Evolutionary conservation across 1,140 invertebrate species (phyloP).

Genomic region (Heliothis subflexa): DNA sequence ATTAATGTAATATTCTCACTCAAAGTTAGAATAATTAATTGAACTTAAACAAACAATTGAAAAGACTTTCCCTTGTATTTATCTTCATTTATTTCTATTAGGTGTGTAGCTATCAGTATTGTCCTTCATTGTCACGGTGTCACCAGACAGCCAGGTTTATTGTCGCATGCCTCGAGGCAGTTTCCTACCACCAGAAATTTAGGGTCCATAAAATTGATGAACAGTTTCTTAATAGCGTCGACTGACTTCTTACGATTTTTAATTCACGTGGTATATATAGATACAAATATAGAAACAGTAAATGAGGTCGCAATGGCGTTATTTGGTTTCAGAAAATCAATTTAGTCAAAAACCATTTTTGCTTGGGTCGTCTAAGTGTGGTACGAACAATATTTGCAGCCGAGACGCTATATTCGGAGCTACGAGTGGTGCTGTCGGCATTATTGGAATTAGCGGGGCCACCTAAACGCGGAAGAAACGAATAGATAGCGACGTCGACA

Average conservation of each 20-base stretch:
- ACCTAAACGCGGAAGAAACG: slow-evolving; percentile 56
- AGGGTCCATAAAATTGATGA: slow-evolving; percentile 80
- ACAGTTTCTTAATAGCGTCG: slow-evolving; percentile 71
- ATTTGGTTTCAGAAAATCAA: slow-evolving; percentile 62
- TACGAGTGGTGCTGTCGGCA: slow-evolving; percentile 62
- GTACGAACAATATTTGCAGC: slow-evolving; percentile 75
- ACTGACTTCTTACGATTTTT: slow-evolving; percentile 57
- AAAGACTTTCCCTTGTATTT: slow-evolving; percentile 3
- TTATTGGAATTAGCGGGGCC: slow-evolving; percentile 71
- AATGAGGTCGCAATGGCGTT: slow-evolving; percentile 49
- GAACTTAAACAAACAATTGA: slow-evolving; percentile 18
- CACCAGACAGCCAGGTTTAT: slow-evolving; percentile 70
- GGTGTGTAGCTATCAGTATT: slow-evolving; percentile 55
- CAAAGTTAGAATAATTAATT: slow-evolving; percentile 7
- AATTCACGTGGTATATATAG: slow-evolving; percentile 44
- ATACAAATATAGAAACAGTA: slow-evolving; percentile 33
- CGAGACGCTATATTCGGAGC: slow-evolving; percentile 68
- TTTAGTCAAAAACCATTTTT: slow-evolving; percentile 74
- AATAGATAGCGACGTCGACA: slow-evolving; percentile 36
- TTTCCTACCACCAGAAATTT: slow-evolving; percentile 77
- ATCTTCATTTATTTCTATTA: slow-evolving; percentile 54
- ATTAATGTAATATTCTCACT: background rate
- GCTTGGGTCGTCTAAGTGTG: slow-evolving; percentile 61
- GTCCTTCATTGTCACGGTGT: slow-evolving; percentile 71
- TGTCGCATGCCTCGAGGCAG: slow-evolving; percentile 73